Base-by-base conservation (phyloP, 2,888 invertebrate genomes). In the Leptopterna dolabrata region DNA sequence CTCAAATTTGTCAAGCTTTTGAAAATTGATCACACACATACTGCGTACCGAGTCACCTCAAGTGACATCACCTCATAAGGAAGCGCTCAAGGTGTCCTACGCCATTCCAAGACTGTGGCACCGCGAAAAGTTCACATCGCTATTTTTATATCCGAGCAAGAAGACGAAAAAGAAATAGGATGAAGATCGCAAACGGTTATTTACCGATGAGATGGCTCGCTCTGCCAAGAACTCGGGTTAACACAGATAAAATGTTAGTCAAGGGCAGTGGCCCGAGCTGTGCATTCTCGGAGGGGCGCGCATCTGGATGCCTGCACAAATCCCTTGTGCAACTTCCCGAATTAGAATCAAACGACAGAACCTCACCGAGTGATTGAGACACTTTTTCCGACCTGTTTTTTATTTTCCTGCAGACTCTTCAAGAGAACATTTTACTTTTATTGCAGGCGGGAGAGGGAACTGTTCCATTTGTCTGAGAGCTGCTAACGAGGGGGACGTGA, bases 181-280 rank as follows among this genome's bases (percentile, higher is more conserved):
- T 73, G 73, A 73, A 73, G 73, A 73, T 73, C 73, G 19, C 73
- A 73, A 73, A 41, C 30, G 19, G 36, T 73, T 41, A 41, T 73
- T 41, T 41, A 41, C 73, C 36, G 73, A 73, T 36, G 63, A 63
- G 63, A 63, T 63, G 63, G 63, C 63, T 63, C 24, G 24, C 63
- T 41, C 73, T 73, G 73, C 73, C 73, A 73, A 73, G 73, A 41
- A 63, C n/a, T 73, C 36, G 36, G n/a, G 41, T 73, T 30, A 73
- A 73, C 73, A 73, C 73, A 16, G 73, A 41, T 73, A 73, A 73
- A 73, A 73, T 73, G 73, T 73, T 73, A 73, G n/a, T 41, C 73
- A 73, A 73, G 73, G 73, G 41, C 73, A 73, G 73, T 73, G 73
- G 36, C 30, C 73, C 73, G 36, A 19, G 63, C 63, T 73, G 41